phyloP scores from a whole-genome alignment of 92 coral and sea anemone species.

The Phenganax stokvisi region DNA sequence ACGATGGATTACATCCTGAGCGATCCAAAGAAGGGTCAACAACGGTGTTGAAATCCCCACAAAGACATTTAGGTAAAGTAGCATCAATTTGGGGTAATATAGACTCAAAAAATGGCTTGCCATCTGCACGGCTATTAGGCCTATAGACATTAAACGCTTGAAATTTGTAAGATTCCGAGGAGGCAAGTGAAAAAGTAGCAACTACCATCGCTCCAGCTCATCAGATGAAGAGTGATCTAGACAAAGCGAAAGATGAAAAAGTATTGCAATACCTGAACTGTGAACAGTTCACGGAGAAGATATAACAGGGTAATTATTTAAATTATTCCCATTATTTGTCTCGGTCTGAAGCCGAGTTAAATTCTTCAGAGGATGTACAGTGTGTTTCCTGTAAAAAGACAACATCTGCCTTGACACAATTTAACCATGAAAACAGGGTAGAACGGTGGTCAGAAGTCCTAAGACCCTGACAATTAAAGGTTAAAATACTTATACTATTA shows the following conservation, averaged over 20 bases:
- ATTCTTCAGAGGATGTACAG: constrained; percentile 12
- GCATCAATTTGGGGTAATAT: not conserved
- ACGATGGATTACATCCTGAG: not conserved
- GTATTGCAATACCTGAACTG: not conserved
- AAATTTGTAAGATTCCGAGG: not conserved
- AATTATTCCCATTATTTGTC: not conserved
- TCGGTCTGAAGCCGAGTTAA: not conserved
- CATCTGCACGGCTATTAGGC: not conserved
- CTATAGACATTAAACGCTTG: not conserved
- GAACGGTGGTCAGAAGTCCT: not conserved
- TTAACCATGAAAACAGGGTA: not conserved
- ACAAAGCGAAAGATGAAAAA: not conserved
- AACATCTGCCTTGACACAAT: constrained; percentile 1
- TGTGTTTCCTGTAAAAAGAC: constrained; percentile 40
- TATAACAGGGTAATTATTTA: not conserved
- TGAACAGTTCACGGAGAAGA: not conserved
- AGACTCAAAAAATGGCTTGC: not conserved
- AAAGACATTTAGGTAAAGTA: not conserved
- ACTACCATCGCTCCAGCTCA: not conserved
- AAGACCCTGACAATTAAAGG: not conserved
- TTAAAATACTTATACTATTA: not conserved
- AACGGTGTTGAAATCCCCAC: constrained; percentile 10
- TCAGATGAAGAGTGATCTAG: not conserved
- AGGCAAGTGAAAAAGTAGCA: too few relatives aligned
- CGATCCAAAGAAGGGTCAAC: not conserved